A percentile compares a stretch with the other conserved stretches of the same genome.
Evolutionary conservation across 64 coral and sea anemone genomes (phyloP).

Genomic region (Actinia tenebrosa): DNA sequence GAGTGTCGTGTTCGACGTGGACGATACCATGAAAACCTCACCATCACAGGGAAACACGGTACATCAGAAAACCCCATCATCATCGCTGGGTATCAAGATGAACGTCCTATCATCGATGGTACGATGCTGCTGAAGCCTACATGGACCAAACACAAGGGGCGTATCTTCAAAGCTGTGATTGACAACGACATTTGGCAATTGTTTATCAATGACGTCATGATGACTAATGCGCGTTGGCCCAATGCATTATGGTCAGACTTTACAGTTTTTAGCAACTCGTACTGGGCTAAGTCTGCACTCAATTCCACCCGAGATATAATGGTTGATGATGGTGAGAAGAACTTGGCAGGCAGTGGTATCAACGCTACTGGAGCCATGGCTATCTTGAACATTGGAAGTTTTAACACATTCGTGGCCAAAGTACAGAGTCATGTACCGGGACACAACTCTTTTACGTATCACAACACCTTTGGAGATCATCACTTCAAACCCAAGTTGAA

Average conservation of each 20-base stretch:
- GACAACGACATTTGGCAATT: constrained; percentile 58
- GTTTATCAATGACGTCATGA: constrained; percentile 54
- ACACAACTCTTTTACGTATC: constrained; percentile 42
- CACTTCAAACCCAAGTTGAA: constrained; percentile 57
- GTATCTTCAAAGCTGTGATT: constrained; percentile 33
- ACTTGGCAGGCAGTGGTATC: constrained; percentile 73
- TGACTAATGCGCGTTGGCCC: constrained; percentile 80
- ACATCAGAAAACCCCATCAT: constrained; percentile 22
- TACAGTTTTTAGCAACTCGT: constrained; percentile 62
- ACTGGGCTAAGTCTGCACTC: constrained; percentile 60
- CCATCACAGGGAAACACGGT: constrained; percentile 56
- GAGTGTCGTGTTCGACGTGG: constrained; percentile 52
- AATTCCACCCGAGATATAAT: constrained; percentile 49
- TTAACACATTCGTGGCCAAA: constrained; percentile 61
- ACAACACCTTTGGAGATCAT: constrained; percentile 50
- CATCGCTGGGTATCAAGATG: constrained; percentile 44
- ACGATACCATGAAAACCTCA: constrained; percentile 64
- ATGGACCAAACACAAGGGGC: constrained; percentile 35
- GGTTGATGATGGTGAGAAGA: constrained; percentile 56
- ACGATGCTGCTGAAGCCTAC: constrained; percentile 30
- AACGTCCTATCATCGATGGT: constrained; percentile 68
- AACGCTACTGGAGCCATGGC: constrained; percentile 67
- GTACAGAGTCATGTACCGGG: constrained; percentile 35
- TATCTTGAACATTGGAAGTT: constrained; percentile 76
- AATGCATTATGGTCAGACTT: constrained; percentile 65